A percentile compares a stretch with the other conserved stretches of the same genome.
Conservation (phyloP, 2,888 invertebrate genomes). For the Cryptus viduatorius region DNA sequence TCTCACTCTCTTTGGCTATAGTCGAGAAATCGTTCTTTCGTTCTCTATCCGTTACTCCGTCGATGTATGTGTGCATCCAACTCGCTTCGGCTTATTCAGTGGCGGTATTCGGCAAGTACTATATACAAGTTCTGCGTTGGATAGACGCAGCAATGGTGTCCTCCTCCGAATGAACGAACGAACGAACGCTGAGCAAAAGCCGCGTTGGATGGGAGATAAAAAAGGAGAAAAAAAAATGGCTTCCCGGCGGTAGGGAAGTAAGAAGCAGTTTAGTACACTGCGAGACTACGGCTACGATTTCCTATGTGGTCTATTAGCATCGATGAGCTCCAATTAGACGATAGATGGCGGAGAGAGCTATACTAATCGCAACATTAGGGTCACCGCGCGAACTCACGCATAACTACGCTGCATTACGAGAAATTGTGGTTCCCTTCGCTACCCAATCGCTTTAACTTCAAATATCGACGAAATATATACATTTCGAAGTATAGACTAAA, state of each 20-base stretch:
- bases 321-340: constrained; percentile 70
- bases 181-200: constrained; percentile 19
- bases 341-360: constrained; percentile 58
- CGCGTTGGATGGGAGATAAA: neutral
- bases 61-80: neutral
- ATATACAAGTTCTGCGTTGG: neutral
- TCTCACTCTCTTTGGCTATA: constrained; percentile 45
- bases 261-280: constrained; percentile 5
- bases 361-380: constrained; percentile 66
- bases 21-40: constrained; percentile 47
- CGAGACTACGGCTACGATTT: constrained; percentile 26
- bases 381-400: neutral
- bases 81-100: constrained; percentile 33
- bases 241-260: neutral
- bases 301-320: constrained; percentile 68
- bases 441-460: no score
- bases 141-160: neutral
- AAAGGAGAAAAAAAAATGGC: neutral
- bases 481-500: neutral
- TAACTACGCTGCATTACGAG: no score
- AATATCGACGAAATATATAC: no score
- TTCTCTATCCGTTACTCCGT: neutral
- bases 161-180: constrained; percentile 22
- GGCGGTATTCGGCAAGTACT: constrained; percentile 27
- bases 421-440: no score